A percentile compares a stretch with the other conserved stretches of the same genome.
Conservation (phyloP, 2,797 vertebrate genomes). For the Etheostoma perlongum region DNA sequence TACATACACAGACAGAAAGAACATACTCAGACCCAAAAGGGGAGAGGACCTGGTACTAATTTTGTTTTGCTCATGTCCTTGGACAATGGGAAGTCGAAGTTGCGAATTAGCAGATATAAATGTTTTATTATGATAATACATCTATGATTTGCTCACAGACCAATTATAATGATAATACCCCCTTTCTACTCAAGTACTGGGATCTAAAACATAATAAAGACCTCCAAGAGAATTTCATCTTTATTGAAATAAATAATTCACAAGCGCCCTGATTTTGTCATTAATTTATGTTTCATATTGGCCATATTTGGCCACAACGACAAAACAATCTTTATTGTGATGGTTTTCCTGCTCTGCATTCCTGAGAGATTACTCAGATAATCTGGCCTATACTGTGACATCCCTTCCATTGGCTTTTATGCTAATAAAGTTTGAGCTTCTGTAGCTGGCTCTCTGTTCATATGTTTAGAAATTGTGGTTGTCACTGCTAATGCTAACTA, state of each 20-base stretch:
- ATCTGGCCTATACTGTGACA: background rate
- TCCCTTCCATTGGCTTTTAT: background rate
- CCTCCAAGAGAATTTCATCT: background rate
- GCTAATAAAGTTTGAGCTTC: background rate
- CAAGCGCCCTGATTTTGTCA: background rate
- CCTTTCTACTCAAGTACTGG: background rate
- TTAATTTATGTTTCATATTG: background rate
- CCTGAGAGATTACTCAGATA: background rate
- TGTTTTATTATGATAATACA: background rate
- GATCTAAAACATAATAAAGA: background rate
- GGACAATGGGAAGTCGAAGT: background rate
- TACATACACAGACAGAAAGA: background rate
- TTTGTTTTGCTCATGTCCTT: background rate
- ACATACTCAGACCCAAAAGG: background rate
- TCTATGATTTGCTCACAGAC: conserved; percentile 1
- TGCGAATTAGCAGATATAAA: conserved; percentile 3
- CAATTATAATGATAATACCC: conserved; percentile 4
- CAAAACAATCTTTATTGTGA: background rate
- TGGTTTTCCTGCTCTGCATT: background rate
- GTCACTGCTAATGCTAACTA: background rate
- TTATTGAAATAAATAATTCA: background rate
- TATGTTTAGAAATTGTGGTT: background rate
- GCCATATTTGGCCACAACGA: background rate
- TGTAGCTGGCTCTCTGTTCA: background rate
- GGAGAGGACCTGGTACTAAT: background rate